Evolutionary conservation across 2,113 vertebrate species (phyloP), one percentile per base, ranked within the genome.

Genomic region (Aptenodytes patagonicus): DNA sequence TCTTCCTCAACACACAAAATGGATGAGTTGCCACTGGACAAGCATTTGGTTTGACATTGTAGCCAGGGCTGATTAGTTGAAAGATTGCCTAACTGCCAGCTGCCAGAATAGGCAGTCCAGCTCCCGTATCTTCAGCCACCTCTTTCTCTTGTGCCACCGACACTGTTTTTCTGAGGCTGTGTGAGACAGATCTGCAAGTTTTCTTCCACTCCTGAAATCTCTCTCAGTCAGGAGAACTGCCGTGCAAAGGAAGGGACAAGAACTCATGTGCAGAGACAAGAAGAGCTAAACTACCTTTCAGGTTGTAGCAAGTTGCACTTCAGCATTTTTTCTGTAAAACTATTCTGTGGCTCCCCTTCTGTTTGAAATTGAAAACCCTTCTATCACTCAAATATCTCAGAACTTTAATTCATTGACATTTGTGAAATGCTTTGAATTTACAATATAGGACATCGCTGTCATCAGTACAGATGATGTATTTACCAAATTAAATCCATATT

Each of bases 211-310:
- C 24, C 14, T 78, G 65, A 78, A 78, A 70, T 46, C 12, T 42
- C 42, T 42, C 14, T 42, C 42, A 42, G 21, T 60, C 34, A 64
- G 34, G 34, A 86, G 29, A 66, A 60, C 19, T 47, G 29, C 58
- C 54, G 10, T 32, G 26, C 15, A 47, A 54, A 83, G 38, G 4
- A 46, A 31, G 21, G 17, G 25, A 17, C 12, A 78, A 52, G 17
- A 72, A 58, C 34, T 26, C 9, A 1, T 15, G 4, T 9, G 6
- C 9, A 65, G 14, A 46, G 49, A 24, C 0, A 0, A 40, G 19
- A 38, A 49, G 40, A 69, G 44, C 36, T 51, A 64, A 58, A 40
- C 25, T 52, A 15, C 29, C 8, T 66, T 77, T 87, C 44, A 36
- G 24, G 18, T 46, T 76, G 69, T 36, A 51, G 15, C 51, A 54